Base-by-base conservation (phyloP, 2,888 invertebrate genomes). In the Megaustenia siamemsis region DNA sequence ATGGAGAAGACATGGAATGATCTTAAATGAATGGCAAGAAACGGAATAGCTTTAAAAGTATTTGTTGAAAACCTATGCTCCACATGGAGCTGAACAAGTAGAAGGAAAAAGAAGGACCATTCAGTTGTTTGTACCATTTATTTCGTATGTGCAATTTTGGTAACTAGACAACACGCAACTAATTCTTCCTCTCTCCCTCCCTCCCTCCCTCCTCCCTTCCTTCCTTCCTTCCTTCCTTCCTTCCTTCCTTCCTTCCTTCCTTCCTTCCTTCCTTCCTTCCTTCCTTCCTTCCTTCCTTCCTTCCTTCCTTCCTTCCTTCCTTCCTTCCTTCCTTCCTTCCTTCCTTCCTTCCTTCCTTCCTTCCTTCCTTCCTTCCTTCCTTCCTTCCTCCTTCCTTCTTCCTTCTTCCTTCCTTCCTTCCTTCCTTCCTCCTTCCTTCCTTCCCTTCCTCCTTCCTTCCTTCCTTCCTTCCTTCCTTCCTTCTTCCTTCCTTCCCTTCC, bases 131-230 rank as follows among this genome's bases (percentile, higher is more conserved):
- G n/a, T n/a, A n/a, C n/a, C n/a, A n/a, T n/a, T n/a, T n/a, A n/a
- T n/a, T n/a, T n/a, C n/a, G n/a, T n/a, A 53, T 21, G 21, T 53
- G 1, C 53, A 53, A 53, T 53, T 53, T 53, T 53, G 15, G 15
- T 18, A 1, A 21, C 10, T 53, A 0, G 10, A 53, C 0, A 53
- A 53, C 21, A 21, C 21, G 15, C 21, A 21, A 53, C n/a, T 0
- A 8, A 24, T n/a, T 60, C 60, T n/a, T n/a, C n/a, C 60, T 60
- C 60, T 60, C 60, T 60, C 60, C n/a, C n/a, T 60, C 60, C n/a
- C 60, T 60, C 60, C n/a, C 60, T 60, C 60, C n/a, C 60, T n/a
- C 60, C n/a, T n/a, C n/a, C 60, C n/a, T n/a, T 60, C 60, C n/a
- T n/a, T 60, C 60, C 24, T n/a, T 60, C 60, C n/a, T n/a, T 60